A percentile compares a stretch with the other conserved stretches of the same genome.
Conservation (phyloP, 2,888 invertebrate genomes). For the Heliconius sara region DNA sequence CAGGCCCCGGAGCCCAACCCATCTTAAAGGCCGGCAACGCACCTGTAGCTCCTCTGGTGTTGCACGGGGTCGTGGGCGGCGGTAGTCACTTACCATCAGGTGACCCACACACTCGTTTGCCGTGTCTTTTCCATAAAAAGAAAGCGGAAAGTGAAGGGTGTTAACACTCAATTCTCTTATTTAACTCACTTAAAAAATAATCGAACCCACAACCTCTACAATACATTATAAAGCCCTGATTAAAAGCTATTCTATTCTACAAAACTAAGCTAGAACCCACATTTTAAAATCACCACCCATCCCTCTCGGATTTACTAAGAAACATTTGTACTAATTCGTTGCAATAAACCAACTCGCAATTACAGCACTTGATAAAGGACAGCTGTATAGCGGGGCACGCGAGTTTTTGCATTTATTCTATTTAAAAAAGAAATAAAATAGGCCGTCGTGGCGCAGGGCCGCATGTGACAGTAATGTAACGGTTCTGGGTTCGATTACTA, state of each 20-base stretch:
- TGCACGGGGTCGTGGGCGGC: too few relatives aligned
- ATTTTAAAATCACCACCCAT: constrained; percentile 29
- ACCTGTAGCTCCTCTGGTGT: too few relatives aligned
- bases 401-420: constrained; percentile 1
- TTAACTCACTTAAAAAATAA: neutral
- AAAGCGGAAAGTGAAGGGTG: too few relatives aligned
- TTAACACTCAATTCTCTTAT: too few relatives aligned
- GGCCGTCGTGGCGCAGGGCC: neutral
- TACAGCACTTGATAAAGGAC: constrained; percentile 38
- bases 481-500: neutral
- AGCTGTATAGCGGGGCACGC: constrained; percentile 36
- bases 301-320: constrained; percentile 38
- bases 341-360: constrained; percentile 39
- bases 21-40: too few relatives aligned
- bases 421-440: too few relatives aligned
- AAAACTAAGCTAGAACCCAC: constrained; percentile 4
- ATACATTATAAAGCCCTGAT: neutral
- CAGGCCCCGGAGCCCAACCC: too few relatives aligned
- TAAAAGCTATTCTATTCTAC: neutral
- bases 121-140: too few relatives aligned
- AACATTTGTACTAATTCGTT: constrained; percentile 42
- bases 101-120: too few relatives aligned
- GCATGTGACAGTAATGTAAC: neutral
- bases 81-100: too few relatives aligned
- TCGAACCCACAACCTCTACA: neutral